Evolutionary conservation across 37 sponge, comb jelly and placozoan species (phyloP).

Genomic region (Crambe crambe): DNA sequence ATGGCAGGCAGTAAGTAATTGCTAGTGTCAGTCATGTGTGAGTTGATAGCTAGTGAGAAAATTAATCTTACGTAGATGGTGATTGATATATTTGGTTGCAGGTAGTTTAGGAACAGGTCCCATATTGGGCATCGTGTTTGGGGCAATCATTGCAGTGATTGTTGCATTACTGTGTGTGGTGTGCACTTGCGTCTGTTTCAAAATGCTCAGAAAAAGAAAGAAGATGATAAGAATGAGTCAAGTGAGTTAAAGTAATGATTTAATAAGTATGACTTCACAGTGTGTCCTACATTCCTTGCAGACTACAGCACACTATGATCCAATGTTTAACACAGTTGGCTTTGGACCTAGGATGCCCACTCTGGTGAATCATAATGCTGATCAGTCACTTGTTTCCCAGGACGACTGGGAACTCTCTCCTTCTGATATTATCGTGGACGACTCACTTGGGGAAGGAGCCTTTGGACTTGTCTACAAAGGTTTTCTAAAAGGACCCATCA

Average conservation of each 20-base stretch:
- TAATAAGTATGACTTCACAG: no score
- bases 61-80: no score
- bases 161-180: no score
- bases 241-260: background rate
- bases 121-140: no score
- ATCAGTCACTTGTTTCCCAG: background rate
- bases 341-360: background rate
- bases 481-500: conserved; percentile 33
- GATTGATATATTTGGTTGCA: no score
- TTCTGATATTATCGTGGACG: conserved; percentile 46
- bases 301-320: background rate
- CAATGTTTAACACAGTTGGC: background rate
- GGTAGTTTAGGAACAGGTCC: no score
- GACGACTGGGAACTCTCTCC: conserved; percentile 81
- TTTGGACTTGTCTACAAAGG: conserved; percentile 87
- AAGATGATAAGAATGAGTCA: background rate
- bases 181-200: background rate
- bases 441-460: conserved; percentile 66
- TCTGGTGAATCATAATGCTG: no score
- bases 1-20: no score
- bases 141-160: no score
- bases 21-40: no score
- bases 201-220: background rate
- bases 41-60: no score
- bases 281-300: background rate